Evolutionary conservation across 2,113 vertebrate genomes (phyloP).

Genomic region (Planiliza haematocheilus): DNA sequence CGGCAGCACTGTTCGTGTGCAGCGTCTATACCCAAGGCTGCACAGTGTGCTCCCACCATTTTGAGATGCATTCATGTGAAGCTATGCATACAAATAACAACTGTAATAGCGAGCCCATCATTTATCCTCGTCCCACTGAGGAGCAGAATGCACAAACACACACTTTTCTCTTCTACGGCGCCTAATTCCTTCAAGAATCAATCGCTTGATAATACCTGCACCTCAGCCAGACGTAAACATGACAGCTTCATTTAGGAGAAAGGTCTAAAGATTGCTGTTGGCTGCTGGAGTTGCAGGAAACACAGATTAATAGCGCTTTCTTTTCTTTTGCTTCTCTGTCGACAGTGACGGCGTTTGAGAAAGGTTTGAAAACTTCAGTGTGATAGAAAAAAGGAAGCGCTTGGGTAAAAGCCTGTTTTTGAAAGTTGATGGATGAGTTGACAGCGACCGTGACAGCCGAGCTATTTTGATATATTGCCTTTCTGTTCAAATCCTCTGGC

Average conservation of each 20-base stretch:
- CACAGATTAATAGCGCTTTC: neutral
- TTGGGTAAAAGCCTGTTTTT: neutral
- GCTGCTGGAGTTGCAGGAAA: neutral
- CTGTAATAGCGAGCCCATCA: neutral
- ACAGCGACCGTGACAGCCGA: neutral
- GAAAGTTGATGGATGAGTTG: constrained; percentile 24
- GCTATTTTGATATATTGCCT: constrained; percentile 9
- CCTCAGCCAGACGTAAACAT: constrained; percentile 6
- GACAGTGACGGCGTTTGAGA: constrained; percentile 11
- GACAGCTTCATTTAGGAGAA: neutral
- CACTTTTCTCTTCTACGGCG: neutral
- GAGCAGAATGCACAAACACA: constrained; percentile 5
- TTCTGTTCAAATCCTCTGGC: neutral
- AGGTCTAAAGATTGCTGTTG: neutral
- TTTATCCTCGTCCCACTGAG: constrained; percentile 6
- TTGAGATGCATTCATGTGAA: constrained; percentile 6
- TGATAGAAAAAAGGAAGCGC: neutral
- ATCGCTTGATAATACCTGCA: constrained; percentile 6
- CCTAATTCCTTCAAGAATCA: constrained; percentile 5
- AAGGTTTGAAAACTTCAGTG: neutral
- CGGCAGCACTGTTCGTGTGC: neutral
- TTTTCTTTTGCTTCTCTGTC: neutral
- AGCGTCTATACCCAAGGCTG: neutral
- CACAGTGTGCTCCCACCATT: constrained; percentile 1
- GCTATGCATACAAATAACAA: constrained; percentile 35